phyloP scores from a whole-genome alignment of 2,113 vertebrate species.

The Aleadryas rufinucha region DNA sequence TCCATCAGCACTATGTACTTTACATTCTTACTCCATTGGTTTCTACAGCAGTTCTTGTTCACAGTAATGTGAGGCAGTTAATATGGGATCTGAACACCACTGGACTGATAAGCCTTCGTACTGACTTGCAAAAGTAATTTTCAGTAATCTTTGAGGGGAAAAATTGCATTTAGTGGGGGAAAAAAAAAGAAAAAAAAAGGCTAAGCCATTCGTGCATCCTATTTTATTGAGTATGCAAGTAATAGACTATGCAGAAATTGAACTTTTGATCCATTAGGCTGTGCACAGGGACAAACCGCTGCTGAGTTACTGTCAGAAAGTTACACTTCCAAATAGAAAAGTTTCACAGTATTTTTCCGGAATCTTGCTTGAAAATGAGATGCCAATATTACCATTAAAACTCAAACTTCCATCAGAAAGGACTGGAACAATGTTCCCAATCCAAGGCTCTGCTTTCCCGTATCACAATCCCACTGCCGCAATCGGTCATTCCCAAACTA shows the following conservation, averaged over 20 bases:
- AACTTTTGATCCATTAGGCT: constrained; percentile 32
- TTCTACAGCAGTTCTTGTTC: constrained; percentile 31
- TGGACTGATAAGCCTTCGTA: constrained; percentile 60
- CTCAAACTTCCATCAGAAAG: not conserved
- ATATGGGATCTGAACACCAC: constrained; percentile 58
- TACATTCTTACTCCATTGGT: constrained; percentile 10
- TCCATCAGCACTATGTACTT: not conserved
- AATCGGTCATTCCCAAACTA: not conserved
- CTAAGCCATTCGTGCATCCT: constrained; percentile 34
- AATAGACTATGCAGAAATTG: constrained; percentile 24
- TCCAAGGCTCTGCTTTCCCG: not conserved
- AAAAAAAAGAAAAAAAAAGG: not conserved
- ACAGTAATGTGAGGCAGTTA: constrained; percentile 25
- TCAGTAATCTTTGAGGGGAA: constrained; percentile 64
- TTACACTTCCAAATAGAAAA: constrained; percentile 14
- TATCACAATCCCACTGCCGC: not conserved
- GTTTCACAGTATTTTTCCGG: not conserved
- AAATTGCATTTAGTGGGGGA: constrained; percentile 62
- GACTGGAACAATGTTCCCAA: not conserved
- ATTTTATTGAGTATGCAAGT: constrained; percentile 41
- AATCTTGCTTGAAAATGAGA: not conserved
- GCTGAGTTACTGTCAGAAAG: constrained; percentile 40
- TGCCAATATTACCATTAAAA: not conserved
- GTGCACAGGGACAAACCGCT: not conserved
- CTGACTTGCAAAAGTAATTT: constrained; percentile 67